Evolutionary conservation across 2,888 invertebrate genomes (phyloP).

Genomic region (Archips crataeganus): DNA sequence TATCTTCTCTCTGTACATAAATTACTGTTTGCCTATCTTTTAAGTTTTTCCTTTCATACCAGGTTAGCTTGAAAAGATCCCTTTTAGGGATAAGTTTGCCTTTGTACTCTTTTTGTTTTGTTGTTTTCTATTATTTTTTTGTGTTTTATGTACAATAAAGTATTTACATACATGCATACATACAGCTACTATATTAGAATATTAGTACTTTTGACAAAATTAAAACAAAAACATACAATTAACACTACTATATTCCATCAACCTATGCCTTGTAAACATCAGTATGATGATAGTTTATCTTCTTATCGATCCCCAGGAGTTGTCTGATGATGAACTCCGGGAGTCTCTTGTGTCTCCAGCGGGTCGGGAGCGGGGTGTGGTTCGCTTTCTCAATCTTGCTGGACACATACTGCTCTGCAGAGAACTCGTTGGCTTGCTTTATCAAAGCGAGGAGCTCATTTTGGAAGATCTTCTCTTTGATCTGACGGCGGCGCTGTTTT

Average conservation of each 20-base stretch:
- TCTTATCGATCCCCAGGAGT: conserved; percentile 87
- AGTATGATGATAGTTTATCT: conserved; percentile 79
- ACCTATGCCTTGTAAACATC: conserved; percentile 75
- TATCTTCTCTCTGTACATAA: no score
- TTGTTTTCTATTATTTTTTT: no score
- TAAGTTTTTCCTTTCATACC: no score
- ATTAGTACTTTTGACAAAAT: not conserved
- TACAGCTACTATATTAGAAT: no score
- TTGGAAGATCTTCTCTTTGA: conserved; percentile 92
- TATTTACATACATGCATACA: no score
- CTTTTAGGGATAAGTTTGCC: no score
- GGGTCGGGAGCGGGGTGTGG: conserved; percentile 85
- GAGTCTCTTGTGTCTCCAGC: conserved; percentile 87
- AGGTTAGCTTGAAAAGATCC: no score
- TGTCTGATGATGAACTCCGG: conserved; percentile 89
- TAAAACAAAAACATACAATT: not conserved
- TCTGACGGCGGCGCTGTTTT: conserved; percentile 88
- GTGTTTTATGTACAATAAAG: no score
- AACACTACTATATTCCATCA: conserved; percentile 26
- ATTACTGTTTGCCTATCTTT: no score
- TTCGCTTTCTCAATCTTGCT: conserved; percentile 87
- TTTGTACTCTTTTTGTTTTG: no score
- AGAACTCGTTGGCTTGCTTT: conserved; percentile 90
- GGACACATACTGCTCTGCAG: conserved; percentile 90
- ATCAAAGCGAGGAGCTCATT: conserved; percentile 89